phyloP scores from a whole-genome alignment of 1,140 invertebrate species.

The Tetragnatha versicolor region DNA sequence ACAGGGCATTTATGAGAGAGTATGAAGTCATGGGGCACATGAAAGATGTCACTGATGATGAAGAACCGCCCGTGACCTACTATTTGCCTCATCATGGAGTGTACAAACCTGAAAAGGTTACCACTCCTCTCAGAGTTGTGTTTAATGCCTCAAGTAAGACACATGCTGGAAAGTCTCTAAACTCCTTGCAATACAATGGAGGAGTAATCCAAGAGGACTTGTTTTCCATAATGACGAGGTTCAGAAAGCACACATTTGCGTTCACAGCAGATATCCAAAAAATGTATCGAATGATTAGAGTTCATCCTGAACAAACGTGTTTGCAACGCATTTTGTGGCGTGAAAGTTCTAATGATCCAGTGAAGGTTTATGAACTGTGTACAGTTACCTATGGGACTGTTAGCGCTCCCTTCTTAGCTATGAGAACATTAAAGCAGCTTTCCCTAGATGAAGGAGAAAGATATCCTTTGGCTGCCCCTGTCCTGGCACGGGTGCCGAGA shows the following conservation, averaged over 20 bases:
- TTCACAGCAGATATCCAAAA: too few species aligned
- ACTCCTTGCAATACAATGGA: neutral
- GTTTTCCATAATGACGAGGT: too few species aligned
- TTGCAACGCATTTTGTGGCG: slow-evolving; percentile 64
- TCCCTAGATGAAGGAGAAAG: too few species aligned
- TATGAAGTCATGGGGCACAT: neutral
- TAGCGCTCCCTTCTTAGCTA: too few species aligned
- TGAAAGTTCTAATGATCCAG: too few species aligned
- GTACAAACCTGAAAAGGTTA: slow-evolving; percentile 50
- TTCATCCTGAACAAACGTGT: too few species aligned
- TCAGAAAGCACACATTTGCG: too few species aligned
- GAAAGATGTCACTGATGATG: neutral
- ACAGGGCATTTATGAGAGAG: neutral
- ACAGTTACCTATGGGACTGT: neutral
- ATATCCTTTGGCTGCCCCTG: too few species aligned
- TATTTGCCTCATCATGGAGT: slow-evolving; percentile 58
- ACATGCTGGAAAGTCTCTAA: neutral
- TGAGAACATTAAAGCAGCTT: neutral
- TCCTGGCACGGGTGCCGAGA: slow-evolving; percentile 48
- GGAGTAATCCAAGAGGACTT: neutral
- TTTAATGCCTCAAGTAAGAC: slow-evolving; percentile 56
- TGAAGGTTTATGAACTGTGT: too few species aligned
- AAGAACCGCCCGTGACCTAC: neutral
- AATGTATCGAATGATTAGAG: too few species aligned
- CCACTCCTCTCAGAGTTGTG: slow-evolving; percentile 58